Percentiles rank a stretch among this genome's conserved stretches.
phyloP scores from a whole-genome alignment of 2,113 vertebrate species.

The Dascyllus trimaculatus region DNA sequence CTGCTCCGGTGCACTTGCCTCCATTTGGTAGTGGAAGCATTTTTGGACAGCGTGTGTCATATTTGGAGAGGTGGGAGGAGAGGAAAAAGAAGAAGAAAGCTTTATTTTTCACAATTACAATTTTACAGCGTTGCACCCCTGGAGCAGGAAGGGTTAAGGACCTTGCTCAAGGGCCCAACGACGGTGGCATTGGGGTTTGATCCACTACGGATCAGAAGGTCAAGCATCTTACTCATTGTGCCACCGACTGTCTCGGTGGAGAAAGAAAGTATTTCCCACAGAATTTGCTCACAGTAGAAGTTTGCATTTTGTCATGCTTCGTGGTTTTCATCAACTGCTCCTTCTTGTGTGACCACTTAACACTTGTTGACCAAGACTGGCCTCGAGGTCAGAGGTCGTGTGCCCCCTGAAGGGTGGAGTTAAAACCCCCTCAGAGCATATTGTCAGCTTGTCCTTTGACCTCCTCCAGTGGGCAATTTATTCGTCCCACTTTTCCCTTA shows the following conservation, averaged over 20 bases:
- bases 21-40: constrained; percentile 30
- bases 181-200: too few species aligned
- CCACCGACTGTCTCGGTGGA: too few species aligned
- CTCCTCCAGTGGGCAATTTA: constrained; percentile 14
- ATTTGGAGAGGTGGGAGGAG: constrained; percentile 18
- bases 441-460: constrained; percentile 16
- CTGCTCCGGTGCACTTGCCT: constrained; percentile 15
- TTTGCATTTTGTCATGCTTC: background rate
- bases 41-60: constrained; percentile 14
- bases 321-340: background rate
- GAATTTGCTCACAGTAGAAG: background rate
- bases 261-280: background rate
- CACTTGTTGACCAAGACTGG: constrained; percentile 35
- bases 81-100: too few species aligned
- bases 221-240: too few species aligned
- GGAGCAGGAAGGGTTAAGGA: too few species aligned
- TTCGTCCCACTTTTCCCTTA: constrained; percentile 18
- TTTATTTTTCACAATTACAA: too few species aligned
- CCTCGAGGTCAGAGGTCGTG: constrained; percentile 33
- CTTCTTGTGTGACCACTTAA: constrained; percentile 46
- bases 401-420: constrained; percentile 5
- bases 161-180: too few species aligned
- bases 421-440: constrained; percentile 21
- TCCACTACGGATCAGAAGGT: too few species aligned
- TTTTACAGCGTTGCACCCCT: too few species aligned